These are phyloP conservation scores for Heterochromis multidens DNA, from an alignment of 2,113 vertebrate genomes.

Conservation along the genomic window DNA sequence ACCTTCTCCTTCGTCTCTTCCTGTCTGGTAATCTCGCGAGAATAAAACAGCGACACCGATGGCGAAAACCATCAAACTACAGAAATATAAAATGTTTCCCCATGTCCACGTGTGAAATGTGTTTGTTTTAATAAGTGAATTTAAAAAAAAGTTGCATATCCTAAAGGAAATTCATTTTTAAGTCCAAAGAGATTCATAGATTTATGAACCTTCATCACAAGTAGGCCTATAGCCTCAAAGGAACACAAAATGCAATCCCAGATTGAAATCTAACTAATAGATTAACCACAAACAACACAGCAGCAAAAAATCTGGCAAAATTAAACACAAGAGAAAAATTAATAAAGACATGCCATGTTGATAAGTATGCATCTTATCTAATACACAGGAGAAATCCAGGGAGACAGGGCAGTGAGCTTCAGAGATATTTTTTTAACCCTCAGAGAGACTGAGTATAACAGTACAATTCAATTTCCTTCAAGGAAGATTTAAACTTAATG, in stretches of 20 bases:
- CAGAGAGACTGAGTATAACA: not conserved
- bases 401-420: not conserved
- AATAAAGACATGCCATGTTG: not conserved
- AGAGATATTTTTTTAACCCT: not conserved
- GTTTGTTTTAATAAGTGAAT: not conserved
- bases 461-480: not conserved
- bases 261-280: not conserved
- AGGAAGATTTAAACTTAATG: not conserved
- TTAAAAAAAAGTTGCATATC: not conserved
- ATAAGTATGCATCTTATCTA: not conserved
- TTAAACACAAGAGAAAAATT: conserved; percentile 13
- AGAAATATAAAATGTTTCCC: not conserved
- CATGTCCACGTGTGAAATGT: not conserved
- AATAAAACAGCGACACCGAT: not conserved
- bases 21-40: conserved; percentile 29
- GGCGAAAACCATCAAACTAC: not conserved
- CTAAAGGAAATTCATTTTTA: not conserved
- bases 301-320: not conserved
- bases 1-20: conserved; percentile 50
- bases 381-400: not conserved
- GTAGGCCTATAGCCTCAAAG: not conserved
- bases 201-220: not conserved
- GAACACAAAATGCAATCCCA: not conserved
- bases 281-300: not conserved
- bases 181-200: not conserved